Evolutionary conservation across 2,888 invertebrate species (phyloP), one percentile per base, ranked within the genome.

Genomic region (Eristalinus aeneus): DNA sequence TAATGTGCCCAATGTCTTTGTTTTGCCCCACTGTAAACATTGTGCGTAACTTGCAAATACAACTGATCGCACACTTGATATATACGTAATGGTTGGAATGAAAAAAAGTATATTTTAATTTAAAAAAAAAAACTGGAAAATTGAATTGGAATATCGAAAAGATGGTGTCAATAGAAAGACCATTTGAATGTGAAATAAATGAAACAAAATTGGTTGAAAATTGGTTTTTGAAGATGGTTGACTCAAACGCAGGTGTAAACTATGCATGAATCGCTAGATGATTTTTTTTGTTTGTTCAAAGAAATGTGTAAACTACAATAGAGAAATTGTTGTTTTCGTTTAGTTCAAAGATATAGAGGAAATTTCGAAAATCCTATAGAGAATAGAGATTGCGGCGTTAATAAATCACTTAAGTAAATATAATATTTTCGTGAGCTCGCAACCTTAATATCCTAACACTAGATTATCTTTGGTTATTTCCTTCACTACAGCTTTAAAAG

Each of bases 161-260:
- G 78, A 78, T 84, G 84, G 84, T 85, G 85, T 85, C 85, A 85
- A 85, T 85, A 85, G 60, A 76, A 65, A 64, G 76, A 80, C 80
- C 85, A 81, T 85, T 85, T 46, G 16, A 20, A 16, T 46, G 46
- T 46, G 16, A 46, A 16, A 16, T 46, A 16, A 39, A n/a, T 46
- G n/a, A 46, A 46, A 46, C 46, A 46, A 46, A 46, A 46, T 16
- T n/a, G n/a, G n/a, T n/a, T 16, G 0, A 16, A 46, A 46, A 46
- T 46, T 54, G 39, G 64, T 27, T 64, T 60, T 65, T 78, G 78
- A 78, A 72, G 78, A 65, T 78, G 78, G 27, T 78, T 46, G 68
- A 2, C 2, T 2, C 11, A 16, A 12, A 31, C 31, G 8, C 6
- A 31, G 6, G 23, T 58, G 27, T 9, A 16, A 5, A 31, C n/a